Percentiles rank a stretch among this genome's conserved stretches.
phyloP scores from a whole-genome alignment of 2,797 vertebrate genomes.

The Tachyglossus aculeatus region DNA sequence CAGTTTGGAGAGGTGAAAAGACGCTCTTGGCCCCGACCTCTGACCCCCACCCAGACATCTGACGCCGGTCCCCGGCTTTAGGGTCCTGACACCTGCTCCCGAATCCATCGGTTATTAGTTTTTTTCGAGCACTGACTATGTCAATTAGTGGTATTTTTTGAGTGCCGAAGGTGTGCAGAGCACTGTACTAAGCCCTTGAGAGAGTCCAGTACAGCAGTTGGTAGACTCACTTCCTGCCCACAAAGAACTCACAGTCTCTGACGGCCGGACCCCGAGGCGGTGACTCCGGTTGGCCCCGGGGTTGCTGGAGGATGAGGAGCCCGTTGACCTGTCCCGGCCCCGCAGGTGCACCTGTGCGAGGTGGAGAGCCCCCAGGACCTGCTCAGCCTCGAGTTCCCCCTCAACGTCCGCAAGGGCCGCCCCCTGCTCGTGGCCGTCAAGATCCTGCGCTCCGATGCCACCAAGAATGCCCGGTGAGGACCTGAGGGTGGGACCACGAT shows the following conservation, averaged over 20 bases:
- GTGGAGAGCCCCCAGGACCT: conserved; percentile 90
- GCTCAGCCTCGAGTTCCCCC: conserved; percentile 84
- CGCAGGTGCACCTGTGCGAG: conserved; percentile 93
- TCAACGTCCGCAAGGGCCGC: conserved; percentile 87
- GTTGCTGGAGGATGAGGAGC: background rate
- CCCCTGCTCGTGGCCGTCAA: conserved; percentile 93
- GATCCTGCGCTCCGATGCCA: conserved; percentile 90
- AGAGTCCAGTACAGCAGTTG: too few relatives aligned
- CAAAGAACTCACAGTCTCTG: too few relatives aligned
- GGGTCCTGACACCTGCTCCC: too few relatives aligned
- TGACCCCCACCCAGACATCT: too few relatives aligned
- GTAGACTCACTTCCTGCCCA: too few relatives aligned
- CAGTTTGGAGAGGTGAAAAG: conserved; percentile 91
- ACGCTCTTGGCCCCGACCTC: background rate
- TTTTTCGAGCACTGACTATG: too few relatives aligned
- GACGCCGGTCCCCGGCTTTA: too few relatives aligned
- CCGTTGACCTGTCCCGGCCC: background rate
- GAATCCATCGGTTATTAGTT: too few relatives aligned
- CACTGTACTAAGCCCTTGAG: too few relatives aligned
- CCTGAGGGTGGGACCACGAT: background rate
- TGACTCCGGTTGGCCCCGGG: background rate
- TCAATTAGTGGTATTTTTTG: too few relatives aligned
- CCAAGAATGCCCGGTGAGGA: conserved; percentile 91
- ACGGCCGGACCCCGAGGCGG: too few relatives aligned
- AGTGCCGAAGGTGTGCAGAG: too few relatives aligned